Percentiles rank a stretch among this genome's conserved stretches.
phyloP scores from a whole-genome alignment of 2,888 invertebrate species.

The Plagodis dolabraria region DNA sequence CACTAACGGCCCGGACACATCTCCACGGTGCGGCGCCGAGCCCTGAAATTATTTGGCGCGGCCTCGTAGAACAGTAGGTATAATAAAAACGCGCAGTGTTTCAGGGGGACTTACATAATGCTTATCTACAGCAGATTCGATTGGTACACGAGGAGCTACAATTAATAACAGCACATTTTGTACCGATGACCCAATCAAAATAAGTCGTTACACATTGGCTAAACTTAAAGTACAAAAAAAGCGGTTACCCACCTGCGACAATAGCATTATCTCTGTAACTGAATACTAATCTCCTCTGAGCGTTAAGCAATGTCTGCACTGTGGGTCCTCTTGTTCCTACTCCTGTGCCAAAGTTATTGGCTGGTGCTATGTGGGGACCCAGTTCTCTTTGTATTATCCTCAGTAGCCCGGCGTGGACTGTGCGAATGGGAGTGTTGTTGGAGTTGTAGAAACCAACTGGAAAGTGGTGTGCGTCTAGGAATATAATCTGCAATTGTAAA shows the following conservation, averaged over 20 bases:
- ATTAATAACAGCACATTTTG: too few relatives aligned
- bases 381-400: slow-evolving; percentile 83
- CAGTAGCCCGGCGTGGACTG: slow-evolving; percentile 83
- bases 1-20: too few relatives aligned
- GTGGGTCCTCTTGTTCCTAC: slow-evolving; percentile 73
- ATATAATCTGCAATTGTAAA: slow-evolving; percentile 80
- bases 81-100: too few relatives aligned
- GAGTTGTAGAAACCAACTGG: slow-evolving; percentile 86
- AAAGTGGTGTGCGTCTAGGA: slow-evolving; percentile 93
- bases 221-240: too few relatives aligned
- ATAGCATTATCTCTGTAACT: slow-evolving; percentile 82
- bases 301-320: slow-evolving; percentile 73
- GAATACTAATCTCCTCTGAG: slow-evolving; percentile 79
- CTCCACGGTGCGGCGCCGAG: too few relatives aligned
- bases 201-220: too few relatives aligned
- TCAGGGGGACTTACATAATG: too few relatives aligned
- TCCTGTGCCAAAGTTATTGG: slow-evolving; percentile 67
- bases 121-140: too few relatives aligned
- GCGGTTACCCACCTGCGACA: slow-evolving; percentile 55
- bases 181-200: too few relatives aligned
- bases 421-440: slow-evolving; percentile 70
- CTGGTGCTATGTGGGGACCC: slow-evolving; percentile 80
- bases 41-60: too few relatives aligned
- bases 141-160: too few relatives aligned
- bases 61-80: too few relatives aligned